Percentiles rank a stretch among this genome's conserved stretches.
phyloP scores from a whole-genome alignment of 1,140 invertebrate genomes.

The Hyles vespertilio region DNA sequence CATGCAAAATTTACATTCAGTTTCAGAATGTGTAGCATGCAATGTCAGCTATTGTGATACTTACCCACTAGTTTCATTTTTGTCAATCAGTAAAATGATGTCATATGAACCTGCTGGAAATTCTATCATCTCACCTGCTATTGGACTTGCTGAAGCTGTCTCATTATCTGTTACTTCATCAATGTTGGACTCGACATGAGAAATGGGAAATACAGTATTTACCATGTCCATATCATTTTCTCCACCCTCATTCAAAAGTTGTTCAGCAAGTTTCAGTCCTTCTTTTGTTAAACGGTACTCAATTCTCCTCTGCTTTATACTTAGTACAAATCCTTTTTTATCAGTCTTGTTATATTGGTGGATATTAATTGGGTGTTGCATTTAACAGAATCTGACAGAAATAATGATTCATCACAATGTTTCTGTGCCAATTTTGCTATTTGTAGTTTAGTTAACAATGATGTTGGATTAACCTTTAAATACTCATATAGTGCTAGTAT shows the following conservation, averaged over 20 bases:
- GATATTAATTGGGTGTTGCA: constrained; percentile 81
- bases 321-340: constrained; percentile 64
- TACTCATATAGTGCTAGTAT: constrained; percentile 39
- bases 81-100: constrained; percentile 91
- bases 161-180: too few relatives aligned
- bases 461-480: constrained; percentile 18
- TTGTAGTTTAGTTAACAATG: constrained; percentile 32
- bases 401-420: constrained; percentile 79
- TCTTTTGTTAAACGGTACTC: too few relatives aligned
- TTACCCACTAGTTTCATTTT: constrained; percentile 87
- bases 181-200: too few relatives aligned
- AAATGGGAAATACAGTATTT: too few relatives aligned
- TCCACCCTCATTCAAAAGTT: too few relatives aligned
- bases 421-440: constrained; percentile 43
- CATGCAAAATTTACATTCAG: not conserved
- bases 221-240: too few relatives aligned
- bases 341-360: constrained; percentile 77
- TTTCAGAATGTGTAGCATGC: constrained; percentile 14
- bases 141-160: not conserved
- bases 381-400: constrained; percentile 72
- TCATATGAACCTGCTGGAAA: constrained; percentile 80
- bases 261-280: too few relatives aligned
- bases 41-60: constrained; percentile 27
- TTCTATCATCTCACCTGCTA: constrained; percentile 20
- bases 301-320: too few relatives aligned